A percentile compares a stretch with the other conserved stretches of the same genome.
Conservation (phyloP, 2,797 vertebrate species). For the Todus mexicanus region DNA sequence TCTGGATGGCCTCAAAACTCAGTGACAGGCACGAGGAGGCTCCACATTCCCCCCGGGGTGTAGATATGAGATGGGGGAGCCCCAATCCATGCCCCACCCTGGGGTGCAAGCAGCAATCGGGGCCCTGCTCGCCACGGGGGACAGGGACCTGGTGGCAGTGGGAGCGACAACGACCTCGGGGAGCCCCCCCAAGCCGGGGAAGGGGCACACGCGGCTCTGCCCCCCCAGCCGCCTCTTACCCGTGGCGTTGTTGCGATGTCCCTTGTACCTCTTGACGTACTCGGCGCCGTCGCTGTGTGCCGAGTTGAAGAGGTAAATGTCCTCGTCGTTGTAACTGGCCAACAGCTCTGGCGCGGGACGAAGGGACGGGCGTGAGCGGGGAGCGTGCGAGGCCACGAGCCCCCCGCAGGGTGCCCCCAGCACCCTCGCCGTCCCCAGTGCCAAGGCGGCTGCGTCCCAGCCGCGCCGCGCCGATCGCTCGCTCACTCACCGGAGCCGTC, state of each 20-base stretch:
- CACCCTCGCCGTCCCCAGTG: no score
- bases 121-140: no score
- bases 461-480: no score
- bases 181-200: no score
- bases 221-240: conserved; percentile 64
- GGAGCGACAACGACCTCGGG: no score
- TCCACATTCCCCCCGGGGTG: no score
- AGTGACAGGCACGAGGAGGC: neutral
- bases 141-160: no score
- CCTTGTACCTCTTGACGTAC: conserved; percentile 89
- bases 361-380: neutral
- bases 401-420: neutral
- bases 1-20: neutral
- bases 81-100: no score
- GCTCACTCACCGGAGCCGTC: conserved; percentile 86
- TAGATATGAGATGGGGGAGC: no score
- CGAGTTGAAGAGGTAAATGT: conserved; percentile 95
- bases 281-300: conserved; percentile 92
- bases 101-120: neutral
- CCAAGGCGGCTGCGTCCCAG: no score
- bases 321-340: conserved; percentile 95
- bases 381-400: neutral
- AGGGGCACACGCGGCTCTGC: no score
- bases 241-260: conserved; percentile 94
- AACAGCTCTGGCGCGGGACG: conserved; percentile 82